Percentiles rank a stretch among this genome's conserved stretches.
phyloP scores from a whole-genome alignment of 2,888 invertebrate species.

The Drosophila aldrichi region DNA sequence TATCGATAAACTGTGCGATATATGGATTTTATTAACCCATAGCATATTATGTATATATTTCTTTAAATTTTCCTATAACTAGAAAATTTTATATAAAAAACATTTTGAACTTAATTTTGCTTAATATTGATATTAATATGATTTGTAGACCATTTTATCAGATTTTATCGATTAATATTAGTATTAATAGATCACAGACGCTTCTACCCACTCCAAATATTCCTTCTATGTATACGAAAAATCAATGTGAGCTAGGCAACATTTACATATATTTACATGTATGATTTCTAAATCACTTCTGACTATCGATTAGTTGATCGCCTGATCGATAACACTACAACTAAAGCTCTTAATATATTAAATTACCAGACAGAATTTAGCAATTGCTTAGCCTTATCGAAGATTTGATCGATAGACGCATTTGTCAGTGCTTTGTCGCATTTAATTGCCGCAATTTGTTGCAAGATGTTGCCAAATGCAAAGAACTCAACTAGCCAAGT shows the following conservation, averaged over 20 bases:
- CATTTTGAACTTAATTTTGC: no score
- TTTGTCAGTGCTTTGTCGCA: conserved; percentile 20
- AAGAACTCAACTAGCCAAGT: conserved; percentile 13
- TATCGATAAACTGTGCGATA: no score
- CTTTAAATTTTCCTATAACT: not conserved
- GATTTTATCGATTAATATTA: no score
- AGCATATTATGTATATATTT: not conserved
- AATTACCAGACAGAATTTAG: not conserved
- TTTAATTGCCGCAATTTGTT: conserved; percentile 32
- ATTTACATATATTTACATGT: no score
- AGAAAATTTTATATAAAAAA: not conserved
- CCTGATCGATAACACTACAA: not conserved
- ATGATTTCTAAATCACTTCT: no score
- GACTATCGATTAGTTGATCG: not conserved
- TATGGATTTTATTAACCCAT: no score
- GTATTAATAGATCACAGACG: no score
- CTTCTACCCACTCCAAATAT: no score
- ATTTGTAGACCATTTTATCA: no score
- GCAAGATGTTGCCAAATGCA: conserved; percentile 7
- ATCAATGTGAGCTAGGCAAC: not conserved
- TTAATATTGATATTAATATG: no score
- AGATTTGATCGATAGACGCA: conserved; percentile 18
- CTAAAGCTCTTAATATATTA: not conserved
- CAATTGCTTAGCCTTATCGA: conserved; percentile 11
- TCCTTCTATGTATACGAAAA: not conserved